Base-by-base conservation (phyloP, 1,140 invertebrate species). In the Neelides sp. region DNA sequence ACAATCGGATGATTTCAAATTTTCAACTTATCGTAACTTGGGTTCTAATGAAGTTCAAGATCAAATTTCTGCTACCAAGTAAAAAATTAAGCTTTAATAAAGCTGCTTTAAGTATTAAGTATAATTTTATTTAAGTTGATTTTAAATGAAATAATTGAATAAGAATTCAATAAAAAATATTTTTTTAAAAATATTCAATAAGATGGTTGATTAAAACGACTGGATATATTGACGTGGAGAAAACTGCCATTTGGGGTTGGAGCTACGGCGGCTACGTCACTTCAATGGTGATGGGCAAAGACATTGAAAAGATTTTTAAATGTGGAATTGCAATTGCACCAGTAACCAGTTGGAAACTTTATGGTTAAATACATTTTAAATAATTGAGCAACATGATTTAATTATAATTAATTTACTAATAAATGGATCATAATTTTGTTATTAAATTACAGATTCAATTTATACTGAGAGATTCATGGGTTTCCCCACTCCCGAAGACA, bases 391-490 rank as follows among this genome's bases (percentile, higher is more conserved):
- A n/a, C n/a, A n/a, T n/a, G n/a, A n/a, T n/a, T n/a, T n/a, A n/a
- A n/a, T n/a, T n/a, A n/a, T n/a, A n/a, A n/a, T n/a, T n/a, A n/a
- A n/a, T n/a, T n/a, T n/a, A n/a, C n/a, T n/a, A n/a, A n/a, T n/a
- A n/a, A n/a, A n/a, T n/a, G n/a, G n/a, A 59, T 57, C 55, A 40
- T 39, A 63, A 73, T 74, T 35, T 66, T n/a, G n/a, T n/a, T n/a
- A n/a, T n/a, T n/a, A n/a, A n/a, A n/a, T n/a, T n/a, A n/a, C n/a
- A 96, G 91, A 96, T 72, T 86, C 90, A 15, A 86, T 91, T 63
- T 95, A 95, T 64, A 92, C 91, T 2, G 91, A 96, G 64, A 73
- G 90, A 23, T 94, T 86, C 66, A 93, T 95, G 90, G 86, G 87
- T 15, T 68, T 84, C 12, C 88, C 89, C 4, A 78, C 68, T 2